Evolutionary conservation across 2,888 invertebrate genomes (phyloP).

Genomic region (Acanthoscelides obtectus): DNA sequence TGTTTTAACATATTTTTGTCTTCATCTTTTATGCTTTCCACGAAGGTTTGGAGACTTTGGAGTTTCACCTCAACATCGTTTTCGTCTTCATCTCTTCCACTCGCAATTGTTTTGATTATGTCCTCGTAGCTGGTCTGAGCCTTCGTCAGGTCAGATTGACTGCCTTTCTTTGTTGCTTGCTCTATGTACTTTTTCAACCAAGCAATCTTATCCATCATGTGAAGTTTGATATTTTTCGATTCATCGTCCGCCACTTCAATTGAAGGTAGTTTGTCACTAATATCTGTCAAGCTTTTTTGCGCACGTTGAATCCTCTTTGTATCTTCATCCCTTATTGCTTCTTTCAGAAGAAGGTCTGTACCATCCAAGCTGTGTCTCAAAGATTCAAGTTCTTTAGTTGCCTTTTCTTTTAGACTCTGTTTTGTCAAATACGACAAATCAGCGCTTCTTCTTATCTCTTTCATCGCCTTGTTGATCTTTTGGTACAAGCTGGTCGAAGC

Average conservation of each 20-base stretch:
- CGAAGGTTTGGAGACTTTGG: conserved; percentile 17
- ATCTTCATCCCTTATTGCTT: conserved; percentile 8
- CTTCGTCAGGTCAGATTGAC: conserved; percentile 18
- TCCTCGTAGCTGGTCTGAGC: conserved; percentile 21
- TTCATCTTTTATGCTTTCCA: conserved; percentile 17
- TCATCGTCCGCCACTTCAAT: conserved; percentile 22
- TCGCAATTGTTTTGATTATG: conserved; percentile 20
- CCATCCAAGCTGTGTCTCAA: conserved; percentile 23
- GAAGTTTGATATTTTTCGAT: conserved; percentile 15
- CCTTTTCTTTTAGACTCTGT: conserved; percentile 18
- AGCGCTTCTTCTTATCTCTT: conserved; percentile 22
- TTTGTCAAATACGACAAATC: conserved; percentile 19
- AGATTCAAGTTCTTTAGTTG: conserved; percentile 21
- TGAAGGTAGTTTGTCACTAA: conserved; percentile 17
- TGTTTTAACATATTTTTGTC: conserved; percentile 9
- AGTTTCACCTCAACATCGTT: conserved; percentile 18
- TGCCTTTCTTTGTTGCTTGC: conserved; percentile 14
- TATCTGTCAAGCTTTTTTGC: conserved; percentile 17
- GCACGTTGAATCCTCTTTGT: conserved; percentile 7
- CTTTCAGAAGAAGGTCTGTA: conserved; percentile 15
- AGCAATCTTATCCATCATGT: conserved; percentile 18
- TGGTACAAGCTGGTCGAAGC: conserved; percentile 18
- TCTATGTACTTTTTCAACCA: conserved; percentile 18
- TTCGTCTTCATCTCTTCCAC: conserved; percentile 16
- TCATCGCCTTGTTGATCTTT: conserved; percentile 22